Percentiles rank a stretch among this genome's conserved stretches.
These are phyloP conservation scores for Agrochola lychnidis DNA, from an alignment of 2,888 invertebrate species.

Conservation along the genomic window DNA sequence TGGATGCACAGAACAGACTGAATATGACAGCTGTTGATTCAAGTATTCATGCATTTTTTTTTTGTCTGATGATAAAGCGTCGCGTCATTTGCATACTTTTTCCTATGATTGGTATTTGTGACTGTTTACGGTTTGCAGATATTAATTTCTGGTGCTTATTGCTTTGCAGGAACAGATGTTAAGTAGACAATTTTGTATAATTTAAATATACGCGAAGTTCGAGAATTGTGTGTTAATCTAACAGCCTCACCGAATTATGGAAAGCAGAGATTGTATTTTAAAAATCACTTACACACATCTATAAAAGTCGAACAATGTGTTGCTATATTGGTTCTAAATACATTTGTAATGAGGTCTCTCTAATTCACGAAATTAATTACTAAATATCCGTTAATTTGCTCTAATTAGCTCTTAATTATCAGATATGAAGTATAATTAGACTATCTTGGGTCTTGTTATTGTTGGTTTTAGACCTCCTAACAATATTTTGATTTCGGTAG, in stretches of 20 bases:
- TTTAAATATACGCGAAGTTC: neutral
- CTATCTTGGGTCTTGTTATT: slow-evolving; percentile 11
- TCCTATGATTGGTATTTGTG: too few species aligned
- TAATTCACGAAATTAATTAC: slow-evolving; percentile 21
- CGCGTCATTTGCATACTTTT: neutral
- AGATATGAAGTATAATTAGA: slow-evolving; percentile 33
- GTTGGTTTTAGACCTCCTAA: slow-evolving; percentile 3
- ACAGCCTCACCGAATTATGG: neutral
- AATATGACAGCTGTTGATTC: slow-evolving; percentile 9
- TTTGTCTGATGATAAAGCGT: neutral
- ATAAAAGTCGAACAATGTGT: neutral
- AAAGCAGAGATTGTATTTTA: neutral
- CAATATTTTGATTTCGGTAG: neutral
- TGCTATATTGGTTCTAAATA: slow-evolving; percentile 20
- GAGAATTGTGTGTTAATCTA: neutral
- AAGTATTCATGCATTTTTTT: slow-evolving; percentile 14
- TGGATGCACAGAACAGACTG: neutral
- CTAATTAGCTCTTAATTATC: slow-evolving; percentile 26
- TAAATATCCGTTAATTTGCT: slow-evolving; percentile 27
- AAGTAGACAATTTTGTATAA: neutral
- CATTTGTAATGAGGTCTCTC: slow-evolving; percentile 22
- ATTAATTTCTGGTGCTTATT: neutral
- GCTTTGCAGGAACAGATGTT: neutral
- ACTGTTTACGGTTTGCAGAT: neutral
- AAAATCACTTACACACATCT: neutral